A percentile compares a stretch with the other conserved stretches of the same genome.
Evolutionary conservation across 1,140 invertebrate species (phyloP).

Genomic region (Luehdorfia chinensis): DNA sequence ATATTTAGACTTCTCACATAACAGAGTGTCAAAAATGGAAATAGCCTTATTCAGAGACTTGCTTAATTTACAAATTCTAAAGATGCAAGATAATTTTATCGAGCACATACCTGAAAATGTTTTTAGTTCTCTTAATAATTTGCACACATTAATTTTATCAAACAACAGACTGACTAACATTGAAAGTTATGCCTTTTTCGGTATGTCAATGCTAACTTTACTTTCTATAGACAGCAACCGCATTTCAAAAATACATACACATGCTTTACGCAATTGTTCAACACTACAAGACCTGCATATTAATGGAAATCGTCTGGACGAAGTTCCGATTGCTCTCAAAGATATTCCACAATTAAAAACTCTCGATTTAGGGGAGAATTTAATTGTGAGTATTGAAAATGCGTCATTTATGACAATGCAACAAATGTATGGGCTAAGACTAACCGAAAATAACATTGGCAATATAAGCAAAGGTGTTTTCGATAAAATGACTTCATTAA

Average conservation of each 20-base stretch:
- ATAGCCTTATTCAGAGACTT: conserved; percentile 88
- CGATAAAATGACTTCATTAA: conserved; percentile 88
- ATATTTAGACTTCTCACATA: conserved; percentile 89
- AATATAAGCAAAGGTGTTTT: conserved; percentile 91
- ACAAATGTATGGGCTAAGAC: conserved; percentile 88
- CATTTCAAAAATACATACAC: conserved; percentile 85
- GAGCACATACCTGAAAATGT: conserved; percentile 89
- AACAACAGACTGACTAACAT: conserved; percentile 90
- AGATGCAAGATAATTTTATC: conserved; percentile 90
- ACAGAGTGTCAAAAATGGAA: conserved; percentile 88
- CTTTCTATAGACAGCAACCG: conserved; percentile 91
- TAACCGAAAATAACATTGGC: conserved; percentile 93
- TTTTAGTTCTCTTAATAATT: conserved; percentile 87
- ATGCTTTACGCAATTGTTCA: conserved; percentile 90
- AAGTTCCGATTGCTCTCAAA: conserved; percentile 90
- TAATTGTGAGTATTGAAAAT: conserved; percentile 89
- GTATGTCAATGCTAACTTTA: conserved; percentile 86
- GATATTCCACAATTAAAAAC: conserved; percentile 89
- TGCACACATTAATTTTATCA: conserved; percentile 91
- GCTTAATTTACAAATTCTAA: conserved; percentile 88
- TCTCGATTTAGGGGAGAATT: conserved; percentile 93
- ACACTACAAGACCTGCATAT: conserved; percentile 92
- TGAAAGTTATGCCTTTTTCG: conserved; percentile 86
- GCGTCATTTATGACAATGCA: conserved; percentile 88
- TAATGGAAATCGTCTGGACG: conserved; percentile 89